Evolutionary conservation across 2,797 vertebrate species (phyloP).

Genomic region (Apogon talboti): DNA sequence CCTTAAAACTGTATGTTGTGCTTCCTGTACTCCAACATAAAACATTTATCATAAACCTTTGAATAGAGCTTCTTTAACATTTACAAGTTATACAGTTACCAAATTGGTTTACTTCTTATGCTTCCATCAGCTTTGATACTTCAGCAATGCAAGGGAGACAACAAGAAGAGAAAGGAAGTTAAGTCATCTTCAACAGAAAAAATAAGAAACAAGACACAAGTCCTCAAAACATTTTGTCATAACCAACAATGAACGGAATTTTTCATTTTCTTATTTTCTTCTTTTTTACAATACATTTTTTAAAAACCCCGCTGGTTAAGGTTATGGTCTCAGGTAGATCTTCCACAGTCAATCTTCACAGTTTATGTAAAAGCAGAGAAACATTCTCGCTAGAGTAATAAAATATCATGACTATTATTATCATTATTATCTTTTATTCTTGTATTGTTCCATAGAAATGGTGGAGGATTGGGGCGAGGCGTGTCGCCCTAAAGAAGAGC

Average conservation of each 20-base stretch:
- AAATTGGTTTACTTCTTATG: conserved; percentile 91
- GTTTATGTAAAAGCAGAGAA: conserved; percentile 95
- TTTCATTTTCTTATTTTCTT: conserved; percentile 76
- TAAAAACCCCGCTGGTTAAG: conserved; percentile 93
- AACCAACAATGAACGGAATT: conserved; percentile 91
- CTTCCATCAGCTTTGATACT: conserved; percentile 85
- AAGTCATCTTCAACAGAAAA: conserved; percentile 85
- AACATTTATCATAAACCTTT: conserved; percentile 87
- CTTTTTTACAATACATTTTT: conserved; percentile 85
- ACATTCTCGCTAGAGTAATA: conserved; percentile 94
- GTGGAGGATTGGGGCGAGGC: conserved; percentile 72
- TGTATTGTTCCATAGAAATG: conserved; percentile 89
- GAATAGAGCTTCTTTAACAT: conserved; percentile 87
- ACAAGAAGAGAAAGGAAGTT: conserved; percentile 86
- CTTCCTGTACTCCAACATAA: conserved; percentile 86
- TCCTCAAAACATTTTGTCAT: conserved; percentile 90
- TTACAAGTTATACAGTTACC: conserved; percentile 90
- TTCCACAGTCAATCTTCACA: conserved; percentile 91
- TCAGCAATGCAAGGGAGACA: conserved; percentile 86
- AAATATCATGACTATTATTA: conserved; percentile 92
- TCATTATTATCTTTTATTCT: conserved; percentile 85
- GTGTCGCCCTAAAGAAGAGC: conserved; percentile 58
- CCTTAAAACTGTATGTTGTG: conserved; percentile 83
- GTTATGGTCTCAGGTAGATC: conserved; percentile 91
- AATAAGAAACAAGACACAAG: conserved; percentile 84